phyloP scores from a whole-genome alignment of 2,113 vertebrate genomes.

The Pomatostomus ruficeps region DNA sequence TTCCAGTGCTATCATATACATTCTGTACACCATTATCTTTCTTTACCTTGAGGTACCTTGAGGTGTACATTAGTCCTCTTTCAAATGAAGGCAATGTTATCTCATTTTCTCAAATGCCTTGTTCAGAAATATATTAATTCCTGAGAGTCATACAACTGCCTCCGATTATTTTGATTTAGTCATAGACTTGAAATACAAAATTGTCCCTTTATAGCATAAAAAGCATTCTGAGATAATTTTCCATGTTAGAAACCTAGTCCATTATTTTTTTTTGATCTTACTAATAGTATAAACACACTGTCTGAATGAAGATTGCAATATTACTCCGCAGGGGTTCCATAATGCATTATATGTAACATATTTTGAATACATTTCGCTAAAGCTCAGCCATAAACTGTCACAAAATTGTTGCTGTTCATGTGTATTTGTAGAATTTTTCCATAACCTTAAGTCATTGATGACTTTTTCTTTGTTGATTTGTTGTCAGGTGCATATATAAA shows the following conservation, averaged over 20 bases:
- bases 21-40: not conserved
- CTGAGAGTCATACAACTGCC: not conserved
- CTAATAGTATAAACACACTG: not conserved
- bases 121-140: not conserved
- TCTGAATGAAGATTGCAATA: not conserved
- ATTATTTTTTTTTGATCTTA: not conserved
- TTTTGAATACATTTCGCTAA: not conserved
- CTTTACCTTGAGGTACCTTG: not conserved
- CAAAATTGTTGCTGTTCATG: not conserved
- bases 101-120: not conserved
- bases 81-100: not conserved
- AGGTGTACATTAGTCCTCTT: not conserved
- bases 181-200: not conserved
- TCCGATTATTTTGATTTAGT: not conserved
- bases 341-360: not conserved
- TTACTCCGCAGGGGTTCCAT: not conserved
- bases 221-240: not conserved
- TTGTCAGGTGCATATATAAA: fast-evolving
- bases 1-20: not conserved
- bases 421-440: not conserved
- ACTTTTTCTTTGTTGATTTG: not conserved
- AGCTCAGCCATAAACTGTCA: not conserved
- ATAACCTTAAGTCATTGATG: not conserved
- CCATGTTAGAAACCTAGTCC: not conserved
- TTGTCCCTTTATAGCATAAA: not conserved